Base-by-base conservation (phyloP, 1,140 invertebrate genomes). In the Glossosoma conforme region DNA sequence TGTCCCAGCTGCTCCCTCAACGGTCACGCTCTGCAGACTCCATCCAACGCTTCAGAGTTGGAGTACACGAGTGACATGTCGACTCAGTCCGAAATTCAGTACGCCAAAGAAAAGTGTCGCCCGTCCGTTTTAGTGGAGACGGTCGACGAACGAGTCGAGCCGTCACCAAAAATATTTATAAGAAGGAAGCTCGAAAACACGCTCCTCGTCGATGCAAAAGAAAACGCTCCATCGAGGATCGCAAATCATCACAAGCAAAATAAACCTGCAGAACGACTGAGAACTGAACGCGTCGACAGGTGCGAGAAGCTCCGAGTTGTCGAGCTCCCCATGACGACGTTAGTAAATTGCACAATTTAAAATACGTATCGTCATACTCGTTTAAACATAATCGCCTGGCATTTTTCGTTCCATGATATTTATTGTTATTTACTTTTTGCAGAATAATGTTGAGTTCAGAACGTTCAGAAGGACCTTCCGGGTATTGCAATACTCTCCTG, bases 11-110 rank as follows among this genome's bases (percentile, higher is more conserved):
- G 77, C 61, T 65, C 72, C 47, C 53, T 69, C 44, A 65, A 71
- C 65, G 74, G 73, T 44, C 74, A 75, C 30, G 66, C 74, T 33
- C 56, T 82, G 13, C 77, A 83, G 53, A 83, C 81, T 2, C 81
- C 81, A 0, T 83, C 81, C 1, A 83, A 83, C 58, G 81, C 81
- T 36, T 82, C 81, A 2, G 81, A 83, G 62, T 70, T 83, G 66
- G 81, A 83, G 61, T 82, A 78, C 48, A 77, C 78, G 57, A 79
- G 78, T 54, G 80, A 78, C 54, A 67, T 78, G 54, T 66, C 77
- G 32, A 69, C 76, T 1, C 67, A 67, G 15, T 56, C 59, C 3
- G 68, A 75, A 44, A 64, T 66, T 2, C 69, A 76, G 52, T 67
- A 63, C 43, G 69, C 69, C 3, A 69, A 69, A 47, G 72, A 69